Conservation (phyloP, 2,888 invertebrate species). For the Archips crataeganus region DNA sequence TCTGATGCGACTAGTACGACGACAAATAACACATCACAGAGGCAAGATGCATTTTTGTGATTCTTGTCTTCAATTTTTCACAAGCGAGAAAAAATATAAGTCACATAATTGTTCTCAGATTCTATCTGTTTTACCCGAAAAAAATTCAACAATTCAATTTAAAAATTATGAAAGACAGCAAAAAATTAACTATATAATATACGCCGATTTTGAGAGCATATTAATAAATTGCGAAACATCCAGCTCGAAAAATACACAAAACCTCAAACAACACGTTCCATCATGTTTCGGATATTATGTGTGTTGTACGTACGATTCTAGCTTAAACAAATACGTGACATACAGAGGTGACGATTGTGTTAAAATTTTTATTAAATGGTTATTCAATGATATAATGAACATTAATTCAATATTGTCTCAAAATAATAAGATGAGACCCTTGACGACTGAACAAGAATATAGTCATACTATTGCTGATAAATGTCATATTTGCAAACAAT, state of each 20-base stretch:
- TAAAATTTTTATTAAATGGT: background rate
- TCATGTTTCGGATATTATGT: constrained; percentile 4
- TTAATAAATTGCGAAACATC: background rate
- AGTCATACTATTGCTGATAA: background rate
- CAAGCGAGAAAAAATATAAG: background rate
- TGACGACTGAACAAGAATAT: background rate
- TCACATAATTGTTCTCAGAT: background rate
- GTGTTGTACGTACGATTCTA: background rate
- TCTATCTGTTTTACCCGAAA: background rate
- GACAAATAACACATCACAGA: constrained; percentile 33
- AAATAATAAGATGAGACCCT: background rate
- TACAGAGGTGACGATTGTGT: constrained; percentile 7
- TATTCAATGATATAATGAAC: background rate
- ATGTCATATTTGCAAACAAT: background rate
- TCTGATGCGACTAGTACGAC: constrained; percentile 41
- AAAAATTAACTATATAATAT: constrained; percentile 6
- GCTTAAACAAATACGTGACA: background rate
- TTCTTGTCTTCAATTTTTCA: background rate
- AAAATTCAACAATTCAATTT: background rate
- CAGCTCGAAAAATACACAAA: background rate
- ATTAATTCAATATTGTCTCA: background rate
- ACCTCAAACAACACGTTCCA: background rate
- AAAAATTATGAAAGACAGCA: constrained; percentile 1
- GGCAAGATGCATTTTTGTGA: background rate
- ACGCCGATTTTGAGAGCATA: background rate